phyloP scores from a whole-genome alignment of 2,113 vertebrate genomes.

The Zosterops hypoxanthus region DNA sequence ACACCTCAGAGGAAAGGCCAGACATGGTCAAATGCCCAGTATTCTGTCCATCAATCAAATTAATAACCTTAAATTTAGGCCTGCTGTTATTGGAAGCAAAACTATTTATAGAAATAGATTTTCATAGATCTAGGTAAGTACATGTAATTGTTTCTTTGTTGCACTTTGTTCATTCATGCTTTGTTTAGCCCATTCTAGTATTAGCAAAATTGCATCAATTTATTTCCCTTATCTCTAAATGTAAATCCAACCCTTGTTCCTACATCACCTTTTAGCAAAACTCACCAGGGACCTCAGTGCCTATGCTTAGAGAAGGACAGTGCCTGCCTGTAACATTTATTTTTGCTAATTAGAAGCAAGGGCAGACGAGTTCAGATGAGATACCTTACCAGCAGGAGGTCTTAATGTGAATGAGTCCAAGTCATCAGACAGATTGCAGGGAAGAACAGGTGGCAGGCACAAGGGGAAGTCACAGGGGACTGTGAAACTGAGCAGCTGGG shows the following conservation, averaged over 20 bases:
- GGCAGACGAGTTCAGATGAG: not conserved
- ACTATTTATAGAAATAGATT: not conserved
- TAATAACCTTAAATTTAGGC: not conserved
- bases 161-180: not conserved
- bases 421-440: not conserved
- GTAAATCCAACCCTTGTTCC: not conserved
- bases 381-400: not conserved
- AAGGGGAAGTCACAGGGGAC: not conserved
- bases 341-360: not conserved
- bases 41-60: not conserved
- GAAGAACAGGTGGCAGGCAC: constrained; percentile 1
- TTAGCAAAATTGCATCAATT: not conserved
- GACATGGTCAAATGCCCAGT: not conserved
- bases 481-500: not conserved
- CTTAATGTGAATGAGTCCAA: not conserved
- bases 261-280: not conserved
- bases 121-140: not conserved
- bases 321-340: not conserved
- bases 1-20: not conserved
- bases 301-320: not conserved
- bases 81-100: not conserved
- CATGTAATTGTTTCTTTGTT: not conserved
- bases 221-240: not conserved
- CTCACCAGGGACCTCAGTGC: not conserved
- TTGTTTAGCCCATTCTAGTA: not conserved